These are phyloP conservation scores for Hylaeus volcanicus DNA, from an alignment of 1,140 invertebrate species.

Conservation along the genomic window DNA sequence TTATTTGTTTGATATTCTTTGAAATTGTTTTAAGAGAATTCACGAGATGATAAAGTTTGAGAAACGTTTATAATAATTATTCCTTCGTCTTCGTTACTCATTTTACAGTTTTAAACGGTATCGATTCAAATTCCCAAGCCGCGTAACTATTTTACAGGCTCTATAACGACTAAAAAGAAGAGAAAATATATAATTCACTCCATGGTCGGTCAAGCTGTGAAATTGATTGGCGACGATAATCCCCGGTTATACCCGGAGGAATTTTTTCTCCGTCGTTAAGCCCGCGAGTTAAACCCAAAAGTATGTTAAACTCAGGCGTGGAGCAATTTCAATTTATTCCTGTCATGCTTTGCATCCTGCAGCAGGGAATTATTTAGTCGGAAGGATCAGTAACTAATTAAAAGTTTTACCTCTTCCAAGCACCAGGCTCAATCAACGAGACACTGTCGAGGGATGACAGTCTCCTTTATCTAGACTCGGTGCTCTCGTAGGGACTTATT, in stretches of 20 bases:
- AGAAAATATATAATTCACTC: neutral
- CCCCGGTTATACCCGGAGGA: neutral
- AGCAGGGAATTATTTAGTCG: slow-evolving; percentile 50
- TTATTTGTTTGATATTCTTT: no score
- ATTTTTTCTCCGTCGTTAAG: slow-evolving; percentile 28
- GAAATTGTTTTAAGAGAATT: no score
- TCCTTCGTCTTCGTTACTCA: no score
- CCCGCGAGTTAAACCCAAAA: slow-evolving; percentile 24
- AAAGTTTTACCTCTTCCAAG: slow-evolving; percentile 65
- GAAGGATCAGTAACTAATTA: slow-evolving; percentile 72
- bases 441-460: slow-evolving; percentile 45
- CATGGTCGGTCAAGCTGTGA: neutral
- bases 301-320: slow-evolving; percentile 50
- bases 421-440: slow-evolving; percentile 38
- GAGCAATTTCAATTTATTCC: slow-evolving; percentile 65
- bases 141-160: no score
- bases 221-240: slow-evolving; percentile 8
- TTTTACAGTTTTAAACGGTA: no score
- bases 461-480: slow-evolving; percentile 49
- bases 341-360: slow-evolving; percentile 51
- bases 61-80: no score
- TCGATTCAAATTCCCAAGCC: no score
- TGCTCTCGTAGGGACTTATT: slow-evolving; percentile 27
- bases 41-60: no score
- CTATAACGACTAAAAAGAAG: no score